These are phyloP conservation scores for Hirtodrosophila duncani DNA, from an alignment of 2,888 invertebrate species.

Conservation along the genomic window DNA sequence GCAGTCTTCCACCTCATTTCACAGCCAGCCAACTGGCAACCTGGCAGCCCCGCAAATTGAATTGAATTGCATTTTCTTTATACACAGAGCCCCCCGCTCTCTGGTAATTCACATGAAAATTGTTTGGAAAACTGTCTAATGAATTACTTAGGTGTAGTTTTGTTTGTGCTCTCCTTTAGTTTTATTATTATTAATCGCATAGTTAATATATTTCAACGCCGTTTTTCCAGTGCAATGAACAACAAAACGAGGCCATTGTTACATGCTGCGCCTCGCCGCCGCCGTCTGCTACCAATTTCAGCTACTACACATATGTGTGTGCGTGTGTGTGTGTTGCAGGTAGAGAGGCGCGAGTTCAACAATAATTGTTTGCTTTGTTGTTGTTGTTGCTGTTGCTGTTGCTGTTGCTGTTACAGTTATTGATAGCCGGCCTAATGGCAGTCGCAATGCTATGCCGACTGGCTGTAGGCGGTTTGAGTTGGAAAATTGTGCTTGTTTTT, in stretches of 20 bases:
- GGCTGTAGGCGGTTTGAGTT: too few relatives aligned
- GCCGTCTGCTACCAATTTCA: background rate
- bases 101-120: constrained; percentile 21
- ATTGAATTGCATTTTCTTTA: too few relatives aligned
- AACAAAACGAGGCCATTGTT: constrained; percentile 6
- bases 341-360: constrained; percentile 21
- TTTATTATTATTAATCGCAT: constrained; percentile 36
- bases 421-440: too few relatives aligned
- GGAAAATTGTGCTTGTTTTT: constrained; percentile 8
- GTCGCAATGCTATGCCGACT: too few relatives aligned
- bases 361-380: constrained; percentile 26
- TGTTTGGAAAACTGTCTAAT: constrained; percentile 32
- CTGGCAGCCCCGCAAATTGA: too few relatives aligned
- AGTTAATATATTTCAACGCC: constrained; percentile 13
- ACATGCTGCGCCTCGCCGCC: background rate
- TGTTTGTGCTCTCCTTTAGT: too few relatives aligned
- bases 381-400: background rate
- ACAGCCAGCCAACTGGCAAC: too few relatives aligned
- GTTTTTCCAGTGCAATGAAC: constrained; percentile 48
- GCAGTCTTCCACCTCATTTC: too few relatives aligned
- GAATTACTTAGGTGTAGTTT: constrained; percentile 12
- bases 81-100: too few relatives aligned
- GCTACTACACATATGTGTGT: background rate
- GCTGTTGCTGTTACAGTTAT: constrained; percentile 24
- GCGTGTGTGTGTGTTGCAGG: too few relatives aligned